Evolutionary conservation across 2,113 vertebrate genomes (phyloP).

Genomic region (Panthera leo): DNA sequence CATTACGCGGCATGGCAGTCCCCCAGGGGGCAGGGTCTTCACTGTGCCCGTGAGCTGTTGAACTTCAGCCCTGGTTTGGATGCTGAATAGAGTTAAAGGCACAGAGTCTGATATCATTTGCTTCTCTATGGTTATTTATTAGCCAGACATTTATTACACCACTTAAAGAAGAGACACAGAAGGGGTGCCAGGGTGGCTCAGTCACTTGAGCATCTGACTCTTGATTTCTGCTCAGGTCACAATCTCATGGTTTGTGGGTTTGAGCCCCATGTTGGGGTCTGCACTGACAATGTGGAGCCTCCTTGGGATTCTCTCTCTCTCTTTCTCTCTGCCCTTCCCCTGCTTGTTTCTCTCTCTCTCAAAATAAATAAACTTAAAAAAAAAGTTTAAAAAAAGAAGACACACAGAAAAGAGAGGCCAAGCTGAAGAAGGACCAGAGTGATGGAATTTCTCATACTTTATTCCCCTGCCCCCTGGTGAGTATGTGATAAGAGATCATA

Average conservation of each 20-base stretch:
- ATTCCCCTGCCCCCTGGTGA: neutral
- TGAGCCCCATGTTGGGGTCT: no score
- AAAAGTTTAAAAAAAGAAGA: neutral
- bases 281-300: no score
- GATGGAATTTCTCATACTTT: neutral
- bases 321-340: no score
- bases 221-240: no score
- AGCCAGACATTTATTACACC: neutral
- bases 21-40: fast-evolving
- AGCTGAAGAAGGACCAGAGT: neutral
- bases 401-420: neutral
- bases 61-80: neutral
- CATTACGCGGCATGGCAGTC: fast-evolving
- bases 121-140: neutral
- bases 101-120: neutral
- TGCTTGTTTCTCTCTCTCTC: no score
- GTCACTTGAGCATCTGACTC: no score
- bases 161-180: neutral
- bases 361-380: no score
- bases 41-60: neutral
- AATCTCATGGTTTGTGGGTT: no score
- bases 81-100: neutral
- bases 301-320: no score
- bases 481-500: neutral
- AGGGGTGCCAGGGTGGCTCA: neutral